Percentiles rank a stretch among this genome's conserved stretches.
Conservation (phyloP, 2,113 vertebrate genomes). For the Ovis canadensis region DNA sequence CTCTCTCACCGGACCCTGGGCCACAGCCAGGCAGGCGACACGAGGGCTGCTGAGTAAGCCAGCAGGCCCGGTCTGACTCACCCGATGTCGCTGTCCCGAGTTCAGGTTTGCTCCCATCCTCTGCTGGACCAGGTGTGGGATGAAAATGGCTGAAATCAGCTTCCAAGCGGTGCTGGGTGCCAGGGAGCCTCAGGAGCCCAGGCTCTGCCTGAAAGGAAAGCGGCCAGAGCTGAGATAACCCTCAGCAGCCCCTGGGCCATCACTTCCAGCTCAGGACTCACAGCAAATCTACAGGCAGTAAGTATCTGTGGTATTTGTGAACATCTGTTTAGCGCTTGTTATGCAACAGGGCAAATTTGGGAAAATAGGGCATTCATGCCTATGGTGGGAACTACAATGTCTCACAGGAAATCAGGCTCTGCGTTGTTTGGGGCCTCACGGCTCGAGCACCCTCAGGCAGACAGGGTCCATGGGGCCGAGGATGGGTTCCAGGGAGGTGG, state of each 20-base stretch:
- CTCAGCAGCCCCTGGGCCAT: background rate
- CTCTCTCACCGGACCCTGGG: background rate
- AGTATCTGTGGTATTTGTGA: no score
- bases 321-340: background rate
- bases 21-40: background rate
- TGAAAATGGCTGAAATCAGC: background rate
- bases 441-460: background rate
- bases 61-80: background rate
- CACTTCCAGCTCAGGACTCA: background rate
- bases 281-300: background rate
- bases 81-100: background rate
- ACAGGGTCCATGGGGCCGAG: background rate
- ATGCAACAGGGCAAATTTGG: background rate
- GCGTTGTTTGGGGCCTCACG: background rate
- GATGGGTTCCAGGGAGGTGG: background rate
- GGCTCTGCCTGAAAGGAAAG: background rate
- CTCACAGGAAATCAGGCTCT: background rate
- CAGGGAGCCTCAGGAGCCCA: background rate
- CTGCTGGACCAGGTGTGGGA: background rate
- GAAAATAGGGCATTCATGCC: background rate
- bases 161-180: background rate
- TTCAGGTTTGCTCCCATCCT: background rate
- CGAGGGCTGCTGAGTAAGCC: background rate
- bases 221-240: background rate
- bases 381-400: background rate